Evolutionary conservation across 2,888 invertebrate genomes (phyloP), one percentile per base, ranked within the genome.

Genomic region (Drosophila rellima): DNA sequence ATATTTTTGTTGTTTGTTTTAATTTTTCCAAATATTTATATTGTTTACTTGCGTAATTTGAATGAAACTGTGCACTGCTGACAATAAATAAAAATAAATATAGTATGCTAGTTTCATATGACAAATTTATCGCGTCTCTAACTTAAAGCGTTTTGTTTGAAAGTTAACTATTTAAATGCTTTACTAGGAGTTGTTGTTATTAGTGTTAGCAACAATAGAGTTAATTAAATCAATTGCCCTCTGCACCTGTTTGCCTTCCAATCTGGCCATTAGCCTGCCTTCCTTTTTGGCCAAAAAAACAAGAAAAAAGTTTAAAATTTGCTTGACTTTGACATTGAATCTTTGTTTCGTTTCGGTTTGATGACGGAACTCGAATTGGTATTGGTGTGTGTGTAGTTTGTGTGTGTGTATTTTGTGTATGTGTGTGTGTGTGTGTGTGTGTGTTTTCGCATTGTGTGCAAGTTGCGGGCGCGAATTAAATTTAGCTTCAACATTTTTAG

Each of bases 321-420:
- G 47, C 68, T 72, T 76, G 78, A 70, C 80, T 69, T 61, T 82
- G 83, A 71, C 84, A 78, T 84, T 84, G 78, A 83, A 79, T 75
- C 48, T 61, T 61, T 13, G 15, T 56, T 55, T 63, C 40, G 45
- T 15, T 56, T 71, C 72, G 76, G 60, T 70, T 67, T 65, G 77
- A 69, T 81, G 81, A 80, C 81, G 81, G 73, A 81, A 79, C 70
- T 73, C 40, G 7, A 50, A 62, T 54, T n/a, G 20, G 42, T 20
- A 3, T 31, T 15, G 5, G 15, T 59, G 54, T 31, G 17, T 51
- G 23, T 57, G 10, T 39, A 7, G 35, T 47, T 13, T 45, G 20
- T 59, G 57, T 29, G 18, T 50, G 13, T 61, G 5, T 6, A 20
- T 40, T 65, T 35, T 62, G 17, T n/a, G n/a, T 40, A 13, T 48